Evolutionary conservation across 2,888 invertebrate species (phyloP), one percentile per base, ranked within the genome.

Genomic region (Dicycla oo): DNA sequence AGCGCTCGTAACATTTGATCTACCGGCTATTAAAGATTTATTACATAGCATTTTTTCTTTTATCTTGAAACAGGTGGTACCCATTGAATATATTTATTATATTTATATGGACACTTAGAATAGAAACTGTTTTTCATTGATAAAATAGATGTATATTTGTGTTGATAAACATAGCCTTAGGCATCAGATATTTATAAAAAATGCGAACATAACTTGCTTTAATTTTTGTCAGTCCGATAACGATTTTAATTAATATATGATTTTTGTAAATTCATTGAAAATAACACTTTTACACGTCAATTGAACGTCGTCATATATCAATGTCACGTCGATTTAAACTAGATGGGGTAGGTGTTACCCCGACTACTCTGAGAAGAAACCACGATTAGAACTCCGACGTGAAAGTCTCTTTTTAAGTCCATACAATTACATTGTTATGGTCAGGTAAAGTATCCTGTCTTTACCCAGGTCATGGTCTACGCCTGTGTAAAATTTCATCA

Each of bases 51-150:
- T 54, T 56, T 65, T 67, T 69, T 49, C 74, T 81, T 81, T 80
- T 80, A 80, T 83, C 80, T 80, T 18, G 6, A 15, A 74, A 47
- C 80, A 81, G 80, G 83, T 83, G 82, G 64, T 66, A n/a, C 40
- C 73, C n/a, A 54, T 79, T 72, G 47, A 30, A 53, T 0, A 47
- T 57, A 62, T 51, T 65, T 82, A 79, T 81, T 61, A 69, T 49
- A 57, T 63, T 61, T 64, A 49, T 66, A 79, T 62, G 47, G 51
- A 54, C 56, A 26, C 61, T 58, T 67, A 13, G n/a, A 30, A 71
- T 38, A 49, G 62, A 58, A 58, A 68, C 51, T 57, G 34, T 13
- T 62, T 26, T 69, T 38, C 18, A 65, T 78, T 76, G 53, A 69
- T 81, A 65, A 66, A 62, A n/a, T 47, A 23, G 10, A 7, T 62